Evolutionary conservation across 2,113 vertebrate species (phyloP).

Genomic region (Etheostoma cragini): DNA sequence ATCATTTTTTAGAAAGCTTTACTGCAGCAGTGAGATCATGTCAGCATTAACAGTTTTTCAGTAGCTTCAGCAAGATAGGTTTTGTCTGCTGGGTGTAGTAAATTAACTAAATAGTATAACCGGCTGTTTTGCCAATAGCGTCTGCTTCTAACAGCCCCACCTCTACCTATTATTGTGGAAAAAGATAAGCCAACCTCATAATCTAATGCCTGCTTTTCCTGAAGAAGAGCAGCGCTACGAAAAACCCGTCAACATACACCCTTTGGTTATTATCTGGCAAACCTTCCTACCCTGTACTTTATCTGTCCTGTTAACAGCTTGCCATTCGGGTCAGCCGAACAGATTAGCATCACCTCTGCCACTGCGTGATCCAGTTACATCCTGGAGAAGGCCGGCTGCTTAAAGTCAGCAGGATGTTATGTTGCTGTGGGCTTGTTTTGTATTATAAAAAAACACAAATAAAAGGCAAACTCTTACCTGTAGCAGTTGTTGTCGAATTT

Average conservation of each 20-base stretch:
- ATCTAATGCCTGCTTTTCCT: slow-evolving; percentile 31
- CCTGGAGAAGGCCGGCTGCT: slow-evolving; percentile 1
- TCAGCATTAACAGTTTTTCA: background rate
- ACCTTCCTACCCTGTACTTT: slow-evolving; percentile 46
- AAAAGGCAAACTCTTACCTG: slow-evolving; percentile 85
- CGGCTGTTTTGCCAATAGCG: slow-evolving; percentile 19
- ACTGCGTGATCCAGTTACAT: slow-evolving; percentile 42
- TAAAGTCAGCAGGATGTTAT: slow-evolving; percentile 27
- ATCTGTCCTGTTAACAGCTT: slow-evolving; percentile 55
- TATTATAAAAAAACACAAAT: slow-evolving; percentile 14
- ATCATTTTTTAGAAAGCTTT: background rate
- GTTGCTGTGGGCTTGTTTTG: slow-evolving; percentile 16
- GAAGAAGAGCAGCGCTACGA: slow-evolving; percentile 32
- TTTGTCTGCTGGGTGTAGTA: background rate
- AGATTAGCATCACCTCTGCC: slow-evolving; percentile 59
- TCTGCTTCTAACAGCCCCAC: slow-evolving; percentile 19
- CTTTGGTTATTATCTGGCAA: slow-evolving; percentile 54
- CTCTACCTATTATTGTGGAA: slow-evolving; percentile 34
- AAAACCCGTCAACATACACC: slow-evolving; percentile 40
- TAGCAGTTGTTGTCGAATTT: slow-evolving; percentile 99
- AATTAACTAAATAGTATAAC: slow-evolving; percentile 11
- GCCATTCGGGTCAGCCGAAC: slow-evolving; percentile 22
- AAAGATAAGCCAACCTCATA: slow-evolving; percentile 44
- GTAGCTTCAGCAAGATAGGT: background rate
- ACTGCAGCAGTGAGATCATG: background rate